Evolutionary conservation across 2,113 vertebrate genomes (phyloP).

Genomic region (Vireo altiloquus): DNA sequence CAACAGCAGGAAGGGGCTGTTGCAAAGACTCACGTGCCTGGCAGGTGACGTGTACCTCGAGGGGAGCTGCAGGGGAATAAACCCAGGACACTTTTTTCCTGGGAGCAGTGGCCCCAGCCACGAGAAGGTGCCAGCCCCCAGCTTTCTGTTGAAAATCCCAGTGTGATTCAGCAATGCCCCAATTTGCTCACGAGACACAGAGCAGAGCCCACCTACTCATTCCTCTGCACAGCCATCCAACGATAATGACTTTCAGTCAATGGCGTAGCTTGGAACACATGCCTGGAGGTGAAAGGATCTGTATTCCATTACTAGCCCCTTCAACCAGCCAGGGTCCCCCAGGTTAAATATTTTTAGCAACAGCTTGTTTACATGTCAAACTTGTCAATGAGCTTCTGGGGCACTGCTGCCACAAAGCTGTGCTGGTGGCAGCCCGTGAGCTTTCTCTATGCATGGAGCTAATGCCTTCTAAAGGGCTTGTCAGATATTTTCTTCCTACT

Average conservation of each 20-base stretch:
- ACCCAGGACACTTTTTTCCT: not conserved
- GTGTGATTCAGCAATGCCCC: not conserved
- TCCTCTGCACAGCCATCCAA: not conserved
- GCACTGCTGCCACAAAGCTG: constrained; percentile 22
- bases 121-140: not conserved
- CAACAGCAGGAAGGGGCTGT: not conserved
- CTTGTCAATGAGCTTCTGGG: constrained; percentile 54
- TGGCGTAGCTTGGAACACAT: constrained; percentile 19
- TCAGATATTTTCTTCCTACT: constrained; percentile 39
- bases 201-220: constrained; percentile 29
- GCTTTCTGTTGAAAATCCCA: not conserved
- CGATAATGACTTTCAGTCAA: not conserved
- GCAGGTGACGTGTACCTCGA: not conserved
- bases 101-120: not conserved
- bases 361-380: constrained; percentile 66
- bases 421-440: constrained; percentile 14
- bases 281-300: constrained; percentile 62
- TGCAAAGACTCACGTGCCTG: not conserved
- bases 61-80: not conserved
- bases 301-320: constrained; percentile 53
- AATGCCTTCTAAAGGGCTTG: constrained; percentile 41
- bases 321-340: constrained; percentile 3
- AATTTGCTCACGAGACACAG: not conserved
- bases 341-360: constrained; percentile 68
- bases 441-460: not conserved